Conservation (phyloP, 2,113 vertebrate species). For the Shinisaurus crocodilurus region DNA sequence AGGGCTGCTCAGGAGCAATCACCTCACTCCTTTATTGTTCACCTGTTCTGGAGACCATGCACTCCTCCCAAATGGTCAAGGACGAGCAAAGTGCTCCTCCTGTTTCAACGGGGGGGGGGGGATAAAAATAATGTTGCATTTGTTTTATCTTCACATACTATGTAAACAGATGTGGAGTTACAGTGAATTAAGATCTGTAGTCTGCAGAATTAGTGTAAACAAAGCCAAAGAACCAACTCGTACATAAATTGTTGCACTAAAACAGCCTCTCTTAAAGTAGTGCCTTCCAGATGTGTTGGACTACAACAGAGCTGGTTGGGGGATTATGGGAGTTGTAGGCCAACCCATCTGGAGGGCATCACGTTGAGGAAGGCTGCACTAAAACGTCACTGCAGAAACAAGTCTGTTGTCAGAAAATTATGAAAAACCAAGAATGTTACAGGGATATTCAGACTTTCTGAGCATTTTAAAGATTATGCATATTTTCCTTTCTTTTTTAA, state of each 20-base stretch:
- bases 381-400: neutral
- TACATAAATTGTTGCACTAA: neutral
- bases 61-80: too few relatives aligned
- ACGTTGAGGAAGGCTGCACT: neutral
- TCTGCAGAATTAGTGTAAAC: neutral
- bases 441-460: conserved; percentile 9
- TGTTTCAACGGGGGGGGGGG: too few relatives aligned
- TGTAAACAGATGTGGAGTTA: too few relatives aligned
- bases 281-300: neutral
- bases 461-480: neutral
- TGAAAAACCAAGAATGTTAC: neutral
- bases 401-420: neutral
- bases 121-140: neutral
- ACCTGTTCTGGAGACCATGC: neutral
- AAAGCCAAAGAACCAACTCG: neutral
- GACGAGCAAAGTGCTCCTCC: neutral
- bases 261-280: neutral
- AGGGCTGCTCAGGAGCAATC: neutral
- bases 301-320: neutral
- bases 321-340: neutral
- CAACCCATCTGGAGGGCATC: neutral
- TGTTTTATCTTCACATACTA: neutral
- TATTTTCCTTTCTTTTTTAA: neutral
- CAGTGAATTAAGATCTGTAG: neutral
- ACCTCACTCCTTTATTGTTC: neutral